Base-by-base conservation (phyloP, 2,888 invertebrate species). In the Fragum whitleyi region DNA sequence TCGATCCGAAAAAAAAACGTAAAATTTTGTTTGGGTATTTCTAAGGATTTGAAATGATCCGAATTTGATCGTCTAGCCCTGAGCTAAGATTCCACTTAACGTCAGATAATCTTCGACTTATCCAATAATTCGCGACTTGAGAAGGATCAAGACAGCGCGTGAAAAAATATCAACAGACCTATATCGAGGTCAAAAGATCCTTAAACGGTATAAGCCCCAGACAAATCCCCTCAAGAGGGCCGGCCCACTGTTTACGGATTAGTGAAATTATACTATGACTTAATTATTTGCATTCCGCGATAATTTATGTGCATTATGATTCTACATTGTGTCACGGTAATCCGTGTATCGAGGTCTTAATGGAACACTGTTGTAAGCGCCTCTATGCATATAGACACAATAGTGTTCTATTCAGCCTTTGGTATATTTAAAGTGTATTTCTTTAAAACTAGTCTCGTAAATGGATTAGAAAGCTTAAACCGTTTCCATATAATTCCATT, bases 231-330 rank as follows among this genome's bases (percentile, higher is more conserved):
- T 32, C 26, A 62, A 32, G n/a, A 32, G 19, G 62, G 19, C 62
- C 11, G 62, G 0, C 42, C 42, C 16, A 11, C 26, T 39, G 36
- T 2, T 32, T 0, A 23, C 23, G 23, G 42, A 65, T 65, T 26
- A 42, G 9, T 23, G 7, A 26, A 42, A 39, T 39, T 42, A 42
- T 65, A 65, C 42, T 26, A 42, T 65, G 65, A 65, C 65, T 65
- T 65, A 39, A 65, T 65, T 65, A 65, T 65, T 65, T 65, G 42
- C 65, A 65, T 65, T 65, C 65, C 65, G 42, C 23, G 29, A 11
- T 61, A 61, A 61, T 61, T 47, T 61, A n/a, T 61, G 26, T 57
- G 26, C 26, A 26, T 14, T 57, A 57, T 57, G 28, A 23, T 28
- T 26, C 57, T 23, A 57, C 19, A 28, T 23, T 57, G 57, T 57